Base-by-base conservation (phyloP, 2,888 invertebrate species). In the Liopterus haemorrhoidalis region DNA sequence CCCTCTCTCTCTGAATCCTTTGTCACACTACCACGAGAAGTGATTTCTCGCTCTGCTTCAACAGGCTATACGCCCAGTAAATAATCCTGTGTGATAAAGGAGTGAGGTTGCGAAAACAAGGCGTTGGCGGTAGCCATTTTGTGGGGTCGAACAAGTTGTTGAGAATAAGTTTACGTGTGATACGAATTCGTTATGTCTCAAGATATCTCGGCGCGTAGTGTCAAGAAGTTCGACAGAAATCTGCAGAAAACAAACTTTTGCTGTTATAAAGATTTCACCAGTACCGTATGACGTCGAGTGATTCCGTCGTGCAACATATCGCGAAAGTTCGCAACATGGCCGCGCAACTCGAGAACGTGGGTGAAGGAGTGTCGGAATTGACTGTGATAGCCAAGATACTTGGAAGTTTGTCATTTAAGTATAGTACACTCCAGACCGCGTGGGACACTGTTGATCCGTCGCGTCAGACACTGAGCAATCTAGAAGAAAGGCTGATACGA, bases 351-450 rank as follows among this genome's bases (percentile, higher is more conserved):
- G 38, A 39, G 4, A 57, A 58, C 28, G 38, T 58, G 0, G 56
- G 54, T 1, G 56, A 55, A 6, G 16, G 11, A 1, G 35, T 58
- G 1, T 44, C 54, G 0, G 49, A 54, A 5, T 18, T 37, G 5
- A 28, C 51, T 0, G 25, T 57, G 1, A 56, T 55, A 47, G 52
- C 56, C 5, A 58, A 59, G 31, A 48, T 58, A 22, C 20, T 57
- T 5, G 55, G 50, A 3, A 55, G 55, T 30, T 46, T 59, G 5
- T 48, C 57, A 2, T 4, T 48, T 0, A 57, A 54, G 22, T 57
- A 45, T 45, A 48, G 50, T 19, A 30, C 52, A 1, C 35, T 58
- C 3, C 44, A 42, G 5, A 57, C 55, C 9, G 58, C 37, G 20
- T 41, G 41, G 45, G 25, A 40, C 28, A 43, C 18, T 37, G 30